Conservation (phyloP, 2,113 vertebrate species). For the Engraulis encrasicolus region DNA sequence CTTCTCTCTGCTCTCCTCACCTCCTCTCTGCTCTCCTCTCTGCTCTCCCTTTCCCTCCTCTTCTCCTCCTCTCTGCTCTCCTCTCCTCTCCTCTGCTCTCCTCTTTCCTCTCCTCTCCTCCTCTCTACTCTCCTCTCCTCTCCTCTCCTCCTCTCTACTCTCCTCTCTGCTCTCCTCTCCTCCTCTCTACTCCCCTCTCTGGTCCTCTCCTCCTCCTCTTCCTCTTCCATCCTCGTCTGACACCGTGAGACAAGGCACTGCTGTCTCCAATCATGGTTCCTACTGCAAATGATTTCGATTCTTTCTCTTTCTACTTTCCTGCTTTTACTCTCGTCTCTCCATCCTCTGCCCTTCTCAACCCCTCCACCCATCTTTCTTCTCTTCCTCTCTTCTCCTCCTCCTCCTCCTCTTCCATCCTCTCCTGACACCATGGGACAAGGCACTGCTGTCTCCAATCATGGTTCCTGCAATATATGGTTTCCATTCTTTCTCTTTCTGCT, state of each 20-base stretch:
- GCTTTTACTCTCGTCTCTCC: too few species aligned
- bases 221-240: neutral
- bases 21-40: neutral
- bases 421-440: neutral
- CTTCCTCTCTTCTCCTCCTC: neutral
- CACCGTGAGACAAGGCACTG: neutral
- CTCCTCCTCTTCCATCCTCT: neutral
- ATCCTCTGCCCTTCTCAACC: constrained; percentile 22
- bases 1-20: neutral
- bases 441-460: neutral
- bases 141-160: neutral
- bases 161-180: neutral
- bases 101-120: too few species aligned
- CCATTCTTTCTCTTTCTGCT: neutral
- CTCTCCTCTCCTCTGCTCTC: neutral
- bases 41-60: neutral
- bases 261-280: constrained; percentile 7
- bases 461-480: too few species aligned
- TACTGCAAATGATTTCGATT: too few species aligned
- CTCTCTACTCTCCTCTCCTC: constrained; percentile 23
- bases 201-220: neutral
- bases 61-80: neutral
- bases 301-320: neutral
- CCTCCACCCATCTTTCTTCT: too few species aligned
- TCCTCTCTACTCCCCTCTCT: neutral